phyloP scores from a whole-genome alignment of 2,113 vertebrate genomes.

The Prochilodus magdalenae region DNA sequence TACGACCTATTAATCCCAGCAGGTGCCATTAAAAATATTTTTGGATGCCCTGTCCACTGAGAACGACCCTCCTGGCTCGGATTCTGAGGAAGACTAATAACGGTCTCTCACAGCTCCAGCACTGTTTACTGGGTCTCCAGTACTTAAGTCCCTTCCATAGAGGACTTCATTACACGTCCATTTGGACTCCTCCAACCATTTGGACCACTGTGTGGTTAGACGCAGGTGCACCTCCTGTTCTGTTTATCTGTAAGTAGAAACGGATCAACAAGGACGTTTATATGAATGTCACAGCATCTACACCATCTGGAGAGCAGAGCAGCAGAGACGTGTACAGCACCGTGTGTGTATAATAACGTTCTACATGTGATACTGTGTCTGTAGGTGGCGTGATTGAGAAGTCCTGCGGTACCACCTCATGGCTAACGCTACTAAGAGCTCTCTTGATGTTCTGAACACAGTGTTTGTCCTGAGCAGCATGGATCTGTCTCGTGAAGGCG shows the following conservation, averaged over 20 bases:
- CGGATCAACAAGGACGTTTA: no score
- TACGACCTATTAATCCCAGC: neutral
- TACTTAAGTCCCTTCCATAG: no score
- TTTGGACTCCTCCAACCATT: no score
- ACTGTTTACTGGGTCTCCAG: neutral
- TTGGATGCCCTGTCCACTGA: neutral
- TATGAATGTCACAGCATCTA: no score
- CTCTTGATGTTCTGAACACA: constrained; percentile 22
- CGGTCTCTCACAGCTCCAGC: neutral
- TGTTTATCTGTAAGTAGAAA: no score
- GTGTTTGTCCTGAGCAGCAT: constrained; percentile 26
- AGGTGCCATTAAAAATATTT: neutral
- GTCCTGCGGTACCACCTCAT: neutral
- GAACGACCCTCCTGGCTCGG: neutral
- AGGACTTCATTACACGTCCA: neutral
- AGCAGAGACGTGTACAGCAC: no score
- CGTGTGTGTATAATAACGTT: no score
- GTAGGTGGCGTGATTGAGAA: neutral
- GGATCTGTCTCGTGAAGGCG: constrained; percentile 19
- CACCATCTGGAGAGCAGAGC: no score
- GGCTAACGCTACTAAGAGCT: neutral
- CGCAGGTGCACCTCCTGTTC: no score
- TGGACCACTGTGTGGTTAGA: neutral
- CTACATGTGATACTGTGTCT: neutral
- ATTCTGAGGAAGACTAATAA: neutral